Base-by-base conservation (phyloP, 2,888 invertebrate species). In the Drosophila maculinotata region DNA sequence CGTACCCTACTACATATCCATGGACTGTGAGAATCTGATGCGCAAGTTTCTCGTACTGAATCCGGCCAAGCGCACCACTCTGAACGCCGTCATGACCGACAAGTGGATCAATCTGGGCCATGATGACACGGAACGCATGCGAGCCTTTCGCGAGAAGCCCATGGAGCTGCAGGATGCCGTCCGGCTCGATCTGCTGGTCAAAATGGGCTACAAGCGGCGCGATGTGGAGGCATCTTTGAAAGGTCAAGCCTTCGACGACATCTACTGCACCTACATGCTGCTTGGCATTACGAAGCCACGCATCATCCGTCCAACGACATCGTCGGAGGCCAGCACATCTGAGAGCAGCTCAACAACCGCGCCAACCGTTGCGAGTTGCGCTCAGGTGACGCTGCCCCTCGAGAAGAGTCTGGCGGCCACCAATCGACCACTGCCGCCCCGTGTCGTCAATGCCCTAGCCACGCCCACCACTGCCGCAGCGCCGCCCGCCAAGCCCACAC, bases 1-100 rank as follows among this genome's bases (percentile, higher is more conserved):
- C 91, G 99, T 99, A 93, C 99, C 99, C 69, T 99, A 99, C 94
- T 99, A 99, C 94, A 99, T 99, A 98, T 99, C 99, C 78, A 99
- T 99, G 84, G 99, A 99, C 93, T 99, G 99, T 93, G 99, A 99
- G 94, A 98, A 98, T 92, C 94, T 99, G 81, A 94, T 99, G 89
- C 99, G 99, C 93, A 99, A 99, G 93, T 99, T 99, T 94, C 94
- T 99, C 89, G 99, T 99, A 86, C 95, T 99, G 91, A 99, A 99
- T 93, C 99, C 99, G 76, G 95, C 96, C 85, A 98, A 99, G 93
- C 94, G 99, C 84, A 98, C 98, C 79, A 97, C 97, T 49, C 93
- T 99, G 87, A 99, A 95, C 90, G 93, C 93, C 79, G 95, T 95
- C 69, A 95, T 95, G 95, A 95, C 97, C 90, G 99, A 99, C 93